These are phyloP conservation scores for Anabacerthia variegaticeps DNA, from an alignment of 2,797 vertebrate genomes.

Conservation along the genomic window DNA sequence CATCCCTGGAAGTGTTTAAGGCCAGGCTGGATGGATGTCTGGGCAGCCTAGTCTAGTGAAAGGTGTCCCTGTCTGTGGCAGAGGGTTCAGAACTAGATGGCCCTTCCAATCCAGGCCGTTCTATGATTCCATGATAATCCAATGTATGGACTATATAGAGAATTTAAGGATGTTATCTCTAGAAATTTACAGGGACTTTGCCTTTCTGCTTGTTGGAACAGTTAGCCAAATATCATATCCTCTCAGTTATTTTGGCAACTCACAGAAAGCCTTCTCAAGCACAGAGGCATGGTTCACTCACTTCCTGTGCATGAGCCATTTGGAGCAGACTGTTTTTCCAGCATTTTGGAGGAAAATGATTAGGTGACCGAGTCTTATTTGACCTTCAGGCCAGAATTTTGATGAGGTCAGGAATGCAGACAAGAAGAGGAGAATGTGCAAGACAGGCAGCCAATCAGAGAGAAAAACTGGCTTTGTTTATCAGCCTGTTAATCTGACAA, in stretches of 20 bases:
- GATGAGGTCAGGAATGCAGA: neutral
- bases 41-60: neutral
- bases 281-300: neutral
- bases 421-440: neutral
- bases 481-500: slow-evolving; percentile 8
- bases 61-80: neutral
- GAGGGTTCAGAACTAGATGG: neutral
- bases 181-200: neutral
- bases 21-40: neutral
- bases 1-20: neutral
- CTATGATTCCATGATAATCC: neutral
- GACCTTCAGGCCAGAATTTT: neutral
- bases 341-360: neutral
- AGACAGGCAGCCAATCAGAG: neutral
- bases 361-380: neutral
- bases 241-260: neutral
- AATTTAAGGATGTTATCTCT: neutral
- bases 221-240: neutral
- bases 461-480: neutral
- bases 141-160: neutral
- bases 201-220: neutral
- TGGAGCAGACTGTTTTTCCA: neutral
- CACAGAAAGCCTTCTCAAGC: neutral
- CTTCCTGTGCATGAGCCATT: neutral
- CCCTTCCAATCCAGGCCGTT: neutral